These are phyloP conservation scores for Copsychus sechellarum DNA, from an alignment of 2,113 vertebrate species.

Conservation along the genomic window DNA sequence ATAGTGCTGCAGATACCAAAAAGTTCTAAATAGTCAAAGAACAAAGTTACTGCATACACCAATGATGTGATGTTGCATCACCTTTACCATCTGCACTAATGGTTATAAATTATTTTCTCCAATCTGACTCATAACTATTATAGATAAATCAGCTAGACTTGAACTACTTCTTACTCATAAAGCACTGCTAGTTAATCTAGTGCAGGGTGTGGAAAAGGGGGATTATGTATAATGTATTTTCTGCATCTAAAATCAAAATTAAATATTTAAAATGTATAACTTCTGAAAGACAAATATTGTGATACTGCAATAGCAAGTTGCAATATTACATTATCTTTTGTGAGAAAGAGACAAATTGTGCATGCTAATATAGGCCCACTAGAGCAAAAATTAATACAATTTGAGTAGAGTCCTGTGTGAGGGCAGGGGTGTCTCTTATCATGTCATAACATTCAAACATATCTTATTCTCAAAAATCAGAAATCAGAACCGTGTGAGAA, in stretches of 20 bases:
- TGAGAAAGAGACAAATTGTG: neutral
- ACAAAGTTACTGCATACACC: neutral
- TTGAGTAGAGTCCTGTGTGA: neutral
- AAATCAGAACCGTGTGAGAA: neutral
- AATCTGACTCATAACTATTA: neutral
- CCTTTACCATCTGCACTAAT: neutral
- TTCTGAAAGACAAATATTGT: neutral
- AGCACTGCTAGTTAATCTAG: neutral
- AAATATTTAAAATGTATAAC: neutral
- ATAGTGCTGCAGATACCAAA: neutral
- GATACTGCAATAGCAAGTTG: neutral
- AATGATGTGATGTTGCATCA: neutral
- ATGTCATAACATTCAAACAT: neutral
- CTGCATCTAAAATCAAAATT: neutral
- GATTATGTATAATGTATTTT: neutral
- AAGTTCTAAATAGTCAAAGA: neutral
- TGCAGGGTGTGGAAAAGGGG: rapidly evolving
- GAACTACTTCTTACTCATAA: neutral
- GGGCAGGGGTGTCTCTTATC: neutral
- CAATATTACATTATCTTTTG: neutral
- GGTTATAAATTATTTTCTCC: neutral
- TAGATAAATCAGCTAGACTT: neutral
- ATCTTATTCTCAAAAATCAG: neutral
- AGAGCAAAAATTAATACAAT: neutral
- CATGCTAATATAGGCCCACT: neutral